phyloP scores from a whole-genome alignment of 2,888 invertebrate genomes.

The Trissolcus brochymenae region DNA sequence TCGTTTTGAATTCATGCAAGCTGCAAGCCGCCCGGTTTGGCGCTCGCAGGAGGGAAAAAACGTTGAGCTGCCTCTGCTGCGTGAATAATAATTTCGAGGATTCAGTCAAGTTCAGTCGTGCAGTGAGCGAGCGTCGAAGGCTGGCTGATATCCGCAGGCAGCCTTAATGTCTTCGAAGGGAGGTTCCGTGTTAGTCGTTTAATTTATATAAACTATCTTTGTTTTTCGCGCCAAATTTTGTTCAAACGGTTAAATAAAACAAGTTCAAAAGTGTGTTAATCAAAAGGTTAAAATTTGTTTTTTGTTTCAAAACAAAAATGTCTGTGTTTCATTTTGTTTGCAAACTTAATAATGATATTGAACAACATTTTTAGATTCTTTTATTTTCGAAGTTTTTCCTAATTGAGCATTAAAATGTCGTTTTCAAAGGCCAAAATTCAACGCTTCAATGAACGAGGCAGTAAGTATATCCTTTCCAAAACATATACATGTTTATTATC shows the following conservation, averaged over 20 bases:
- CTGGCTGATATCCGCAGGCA: constrained; percentile 15
- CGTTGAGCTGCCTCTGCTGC: constrained; percentile 44
- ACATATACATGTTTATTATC: constrained; percentile 12
- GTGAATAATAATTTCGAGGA: constrained; percentile 41
- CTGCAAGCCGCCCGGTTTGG: constrained; percentile 35
- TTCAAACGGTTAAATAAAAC: neutral
- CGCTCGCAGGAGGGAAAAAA: constrained; percentile 38
- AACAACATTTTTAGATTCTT: no score
- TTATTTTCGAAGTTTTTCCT: no score
- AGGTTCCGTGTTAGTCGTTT: neutral
- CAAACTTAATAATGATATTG: no score
- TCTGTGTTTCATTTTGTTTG: no score
- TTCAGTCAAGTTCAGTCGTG: constrained; percentile 37
- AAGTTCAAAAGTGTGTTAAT: neutral
- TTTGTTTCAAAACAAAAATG: no score
- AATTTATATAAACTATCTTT: neutral
- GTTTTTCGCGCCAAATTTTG: neutral
- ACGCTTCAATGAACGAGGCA: constrained; percentile 78
- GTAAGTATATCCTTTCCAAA: constrained; percentile 72
- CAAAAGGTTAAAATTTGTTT: no score
- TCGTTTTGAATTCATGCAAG: constrained; percentile 44
- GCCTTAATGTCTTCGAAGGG: constrained; percentile 24
- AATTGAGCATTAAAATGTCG: constrained; percentile 74
- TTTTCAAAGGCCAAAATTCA: constrained; percentile 80
- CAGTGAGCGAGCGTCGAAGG: constrained; percentile 24